These are phyloP conservation scores for Orthosia gothica DNA, from an alignment of 2,888 invertebrate genomes.

Conservation along the genomic window DNA sequence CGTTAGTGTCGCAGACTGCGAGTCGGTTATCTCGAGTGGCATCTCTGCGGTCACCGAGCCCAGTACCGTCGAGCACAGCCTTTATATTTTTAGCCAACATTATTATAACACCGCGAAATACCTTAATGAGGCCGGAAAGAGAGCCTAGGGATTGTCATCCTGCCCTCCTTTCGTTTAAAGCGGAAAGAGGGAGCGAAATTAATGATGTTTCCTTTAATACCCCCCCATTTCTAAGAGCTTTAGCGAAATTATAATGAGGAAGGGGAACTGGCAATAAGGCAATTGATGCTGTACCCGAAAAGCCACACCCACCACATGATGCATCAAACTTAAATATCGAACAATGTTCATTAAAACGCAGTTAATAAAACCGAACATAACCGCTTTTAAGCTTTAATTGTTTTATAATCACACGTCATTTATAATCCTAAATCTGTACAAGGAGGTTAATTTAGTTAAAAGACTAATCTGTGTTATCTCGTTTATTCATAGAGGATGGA, in stretches of 20 bases:
- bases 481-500: constrained; percentile 55
- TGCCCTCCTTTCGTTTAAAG: constrained; percentile 24
- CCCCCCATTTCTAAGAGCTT: constrained; percentile 31
- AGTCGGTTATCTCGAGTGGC: constrained; percentile 63
- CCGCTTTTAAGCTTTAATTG: constrained; percentile 17
- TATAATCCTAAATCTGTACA: constrained; percentile 44
- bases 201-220: constrained; percentile 52
- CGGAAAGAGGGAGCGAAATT: constrained; percentile 40
- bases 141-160: constrained; percentile 44
- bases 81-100: constrained; percentile 60
- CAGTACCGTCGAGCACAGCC: constrained; percentile 37
- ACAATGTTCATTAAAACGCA: constrained; percentile 35
- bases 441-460: constrained; percentile 32
- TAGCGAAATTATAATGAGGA: constrained; percentile 26
- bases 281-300: neutral
- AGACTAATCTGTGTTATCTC: constrained; percentile 55
- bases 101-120: constrained; percentile 51
- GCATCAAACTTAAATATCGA: constrained; percentile 22
- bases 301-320: constrained; percentile 2
- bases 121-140: constrained; percentile 55
- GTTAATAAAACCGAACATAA: constrained; percentile 26
- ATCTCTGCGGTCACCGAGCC: constrained; percentile 57
- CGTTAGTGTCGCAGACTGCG: constrained; percentile 66
- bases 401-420: constrained; percentile 43
- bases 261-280: neutral